A percentile compares a stretch with the other conserved stretches of the same genome.
These are phyloP conservation scores for Himalopsyche anomala DNA, from an alignment of 2,888 invertebrate genomes.

Conservation along the genomic window DNA sequence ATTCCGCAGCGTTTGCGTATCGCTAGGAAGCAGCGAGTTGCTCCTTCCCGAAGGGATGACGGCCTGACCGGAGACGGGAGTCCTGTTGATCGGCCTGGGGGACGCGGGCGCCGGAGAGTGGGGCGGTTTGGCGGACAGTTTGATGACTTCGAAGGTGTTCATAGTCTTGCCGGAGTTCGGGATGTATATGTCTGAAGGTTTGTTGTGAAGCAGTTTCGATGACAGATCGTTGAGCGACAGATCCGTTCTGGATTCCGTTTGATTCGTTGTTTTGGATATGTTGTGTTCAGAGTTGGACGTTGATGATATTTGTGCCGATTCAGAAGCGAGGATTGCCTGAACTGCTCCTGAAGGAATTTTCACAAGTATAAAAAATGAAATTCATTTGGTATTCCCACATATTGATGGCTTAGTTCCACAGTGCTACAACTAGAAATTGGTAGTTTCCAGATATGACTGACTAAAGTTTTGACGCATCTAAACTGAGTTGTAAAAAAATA, in stretches of 20 bases:
- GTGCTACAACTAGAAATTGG: too few relatives aligned
- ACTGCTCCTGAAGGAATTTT: slow-evolving; percentile 9
- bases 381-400: too few relatives aligned
- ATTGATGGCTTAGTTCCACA: too few relatives aligned
- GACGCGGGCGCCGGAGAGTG: slow-evolving; percentile 81
- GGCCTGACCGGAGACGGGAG: slow-evolving; percentile 51
- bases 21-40: slow-evolving; percentile 64
- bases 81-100: slow-evolving; percentile 70
- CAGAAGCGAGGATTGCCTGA: slow-evolving; percentile 3
- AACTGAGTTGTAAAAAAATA: too few relatives aligned
- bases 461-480: too few relatives aligned
- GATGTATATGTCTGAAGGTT: slow-evolving; percentile 53
- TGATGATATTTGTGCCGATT: slow-evolving; percentile 11
- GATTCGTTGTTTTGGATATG: slow-evolving; percentile 53
- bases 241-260: slow-evolving; percentile 57
- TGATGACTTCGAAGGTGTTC: slow-evolving; percentile 68
- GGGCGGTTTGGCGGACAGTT: slow-evolving; percentile 78
- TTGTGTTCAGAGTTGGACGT: slow-evolving; percentile 58
- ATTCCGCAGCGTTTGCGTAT: slow-evolving; percentile 64
- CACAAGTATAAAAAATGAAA: too few relatives aligned
- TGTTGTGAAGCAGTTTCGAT: slow-evolving; percentile 49
- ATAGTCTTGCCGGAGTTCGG: slow-evolving; percentile 55
- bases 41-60: slow-evolving; percentile 52
- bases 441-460: too few relatives aligned
- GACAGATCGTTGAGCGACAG: slow-evolving; percentile 4